A percentile compares a stretch with the other conserved stretches of the same genome.
Conservation (phyloP, 2,888 invertebrate genomes). For the Drosophila hamatofila region DNA sequence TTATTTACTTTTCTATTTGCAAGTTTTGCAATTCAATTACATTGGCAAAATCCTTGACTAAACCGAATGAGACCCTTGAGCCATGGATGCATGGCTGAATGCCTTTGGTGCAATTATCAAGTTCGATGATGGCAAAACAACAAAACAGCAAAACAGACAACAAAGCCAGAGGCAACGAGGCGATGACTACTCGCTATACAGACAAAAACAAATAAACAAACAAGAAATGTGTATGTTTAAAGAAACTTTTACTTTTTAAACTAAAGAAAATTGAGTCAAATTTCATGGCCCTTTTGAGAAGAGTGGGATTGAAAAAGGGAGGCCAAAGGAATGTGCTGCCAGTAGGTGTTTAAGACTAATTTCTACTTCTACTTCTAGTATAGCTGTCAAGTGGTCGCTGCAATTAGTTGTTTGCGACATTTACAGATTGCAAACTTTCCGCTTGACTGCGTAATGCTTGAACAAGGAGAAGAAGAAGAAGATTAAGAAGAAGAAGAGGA, state of each 20-base stretch:
- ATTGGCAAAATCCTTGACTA: constrained; percentile 24
- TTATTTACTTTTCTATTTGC: constrained; percentile 37
- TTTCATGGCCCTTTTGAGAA: constrained; percentile 24
- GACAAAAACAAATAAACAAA: constrained; percentile 29
- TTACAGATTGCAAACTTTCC: constrained; percentile 70
- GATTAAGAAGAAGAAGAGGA: neutral
- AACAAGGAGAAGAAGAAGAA: neutral
- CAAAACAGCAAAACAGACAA: constrained; percentile 37
- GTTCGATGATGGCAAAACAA: constrained; percentile 61
- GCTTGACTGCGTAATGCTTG: constrained; percentile 23
- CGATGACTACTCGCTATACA: neutral
- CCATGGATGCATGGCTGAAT: constrained; percentile 24
- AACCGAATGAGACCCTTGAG: constrained; percentile 47
- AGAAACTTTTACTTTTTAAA: constrained; percentile 52
- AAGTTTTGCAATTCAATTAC: constrained; percentile 73
- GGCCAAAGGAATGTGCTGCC: neutral
- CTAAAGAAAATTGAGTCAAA: constrained; percentile 36
- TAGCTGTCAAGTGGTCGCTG: constrained; percentile 36
- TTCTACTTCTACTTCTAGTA: neutral
- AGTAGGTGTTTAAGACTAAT: neutral
- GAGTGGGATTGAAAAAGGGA: neutral
- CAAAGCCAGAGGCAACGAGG: constrained; percentile 22
- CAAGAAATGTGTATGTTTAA: constrained; percentile 52
- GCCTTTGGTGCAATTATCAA: constrained; percentile 54
- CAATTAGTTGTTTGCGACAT: constrained; percentile 70